Percentiles rank a stretch among this genome's conserved stretches.
phyloP scores from a whole-genome alignment of 2,888 invertebrate species.

The Lasioglossum oenotherae region DNA sequence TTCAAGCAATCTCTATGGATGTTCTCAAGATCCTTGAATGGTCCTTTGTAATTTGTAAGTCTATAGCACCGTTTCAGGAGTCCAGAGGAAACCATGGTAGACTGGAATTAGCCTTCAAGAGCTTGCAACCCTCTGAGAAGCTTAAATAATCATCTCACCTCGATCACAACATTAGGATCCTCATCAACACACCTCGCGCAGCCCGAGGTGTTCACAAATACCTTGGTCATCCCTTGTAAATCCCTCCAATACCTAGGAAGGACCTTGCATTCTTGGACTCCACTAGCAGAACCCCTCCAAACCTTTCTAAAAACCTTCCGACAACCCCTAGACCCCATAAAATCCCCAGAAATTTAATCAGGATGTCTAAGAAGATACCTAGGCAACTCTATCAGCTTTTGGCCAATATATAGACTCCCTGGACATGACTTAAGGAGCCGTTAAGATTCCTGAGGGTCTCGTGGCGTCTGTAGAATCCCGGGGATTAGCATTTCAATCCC shows the following conservation, averaged over 20 bases:
- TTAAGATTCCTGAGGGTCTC: conserved; percentile 3
- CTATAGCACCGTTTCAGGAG: no score
- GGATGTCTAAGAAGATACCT: not conserved
- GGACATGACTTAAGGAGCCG: conserved; percentile 8
- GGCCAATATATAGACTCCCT: not conserved
- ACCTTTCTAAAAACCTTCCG: not conserved
- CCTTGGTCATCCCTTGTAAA: not conserved
- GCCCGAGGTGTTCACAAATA: not conserved
- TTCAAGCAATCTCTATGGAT: no score
- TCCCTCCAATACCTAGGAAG: not conserved
- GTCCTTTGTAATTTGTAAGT: no score
- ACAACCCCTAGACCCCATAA: not conserved
- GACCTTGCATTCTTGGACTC: not conserved
- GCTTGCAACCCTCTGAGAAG: no score
- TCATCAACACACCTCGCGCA: no score
- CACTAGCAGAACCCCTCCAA: not conserved
- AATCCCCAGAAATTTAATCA: not conserved
- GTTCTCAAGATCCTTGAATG: no score
- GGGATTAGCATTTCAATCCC: conserved; percentile 8
- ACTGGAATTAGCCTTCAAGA: no score
- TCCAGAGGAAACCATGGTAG: no score
- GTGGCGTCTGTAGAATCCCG: not conserved
- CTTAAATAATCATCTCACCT: no score
- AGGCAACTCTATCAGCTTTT: not conserved
- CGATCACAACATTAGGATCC: no score